Conservation (phyloP, 1,140 invertebrate genomes). For the Phenacoccus solenopsis region DNA sequence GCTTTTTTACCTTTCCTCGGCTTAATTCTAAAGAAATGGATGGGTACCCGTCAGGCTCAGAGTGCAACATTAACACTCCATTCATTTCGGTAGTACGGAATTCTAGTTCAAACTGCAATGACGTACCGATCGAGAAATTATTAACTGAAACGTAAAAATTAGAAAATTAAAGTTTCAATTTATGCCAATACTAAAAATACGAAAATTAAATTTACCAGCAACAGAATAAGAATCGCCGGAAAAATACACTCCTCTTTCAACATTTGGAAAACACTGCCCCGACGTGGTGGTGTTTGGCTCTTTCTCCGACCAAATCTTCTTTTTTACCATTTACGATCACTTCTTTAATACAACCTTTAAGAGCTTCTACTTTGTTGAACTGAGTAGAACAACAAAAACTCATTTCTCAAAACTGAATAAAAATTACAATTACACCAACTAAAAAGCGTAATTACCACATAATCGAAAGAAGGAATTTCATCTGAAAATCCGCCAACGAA, state of each 20-base stretch:
- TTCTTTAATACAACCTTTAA: conserved; percentile 70
- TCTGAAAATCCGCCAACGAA: neutral
- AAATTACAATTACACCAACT: no score
- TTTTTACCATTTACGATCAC: conserved; percentile 57
- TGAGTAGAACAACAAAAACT: no score
- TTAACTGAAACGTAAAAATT: conserved; percentile 41
- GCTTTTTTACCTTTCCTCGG: conserved; percentile 48
- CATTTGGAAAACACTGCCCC: conserved; percentile 74
- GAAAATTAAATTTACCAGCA: conserved; percentile 46
- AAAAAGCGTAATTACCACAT: neutral
- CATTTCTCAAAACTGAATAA: no score
- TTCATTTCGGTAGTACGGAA: conserved; percentile 70
- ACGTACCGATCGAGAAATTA: conserved; percentile 51
- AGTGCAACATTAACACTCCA: conserved; percentile 63
- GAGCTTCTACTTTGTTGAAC: conserved; percentile 54
- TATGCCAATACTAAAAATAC: neutral
- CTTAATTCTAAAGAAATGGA: conserved; percentile 61
- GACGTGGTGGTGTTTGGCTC: conserved; percentile 54
- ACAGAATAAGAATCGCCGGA: conserved; percentile 66
- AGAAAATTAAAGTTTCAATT: conserved; percentile 25
- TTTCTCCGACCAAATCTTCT: conserved; percentile 55
- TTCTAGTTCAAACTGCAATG: conserved; percentile 61
- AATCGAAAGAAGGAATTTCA: neutral
- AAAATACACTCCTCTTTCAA: conserved; percentile 78
- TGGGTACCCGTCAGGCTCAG: conserved; percentile 45